Base-by-base conservation (phyloP, 2,113 vertebrate genomes). In the Megaceryle maxima region DNA sequence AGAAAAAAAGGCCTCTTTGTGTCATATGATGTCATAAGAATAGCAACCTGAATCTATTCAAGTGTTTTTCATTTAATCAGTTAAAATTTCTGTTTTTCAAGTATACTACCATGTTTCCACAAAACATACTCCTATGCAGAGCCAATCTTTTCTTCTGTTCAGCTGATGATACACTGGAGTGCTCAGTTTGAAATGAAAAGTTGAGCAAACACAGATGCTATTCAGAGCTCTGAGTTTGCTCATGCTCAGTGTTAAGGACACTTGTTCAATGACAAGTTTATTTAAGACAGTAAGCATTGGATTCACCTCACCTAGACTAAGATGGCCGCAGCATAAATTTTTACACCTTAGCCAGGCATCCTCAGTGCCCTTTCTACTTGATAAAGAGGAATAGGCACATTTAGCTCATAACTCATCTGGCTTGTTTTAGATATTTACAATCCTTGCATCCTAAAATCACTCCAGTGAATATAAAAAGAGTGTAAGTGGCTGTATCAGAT, bases 151-250 rank as follows among this genome's bases (percentile, higher is more conserved):
- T 66, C 51, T 85, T 92, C 70, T 83, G 55, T 69, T 85, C 74
- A 41, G 2, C 53, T 83, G 84, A 73, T 85, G 86, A 57, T 70
- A 22, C 12, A n/a, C 53, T 87, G 55, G 70, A 95, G 75, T 88
- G 82, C 55, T 85, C n/a, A 57, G 26, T 91, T 67, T 95, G 87
- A 93, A 87, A 76, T 63, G 70, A 92, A 90, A 95, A 91, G 85
- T 91, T 94, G 87, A 88, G 64, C 82, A 91, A 96, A 96, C 82
- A 94, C 72, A 85, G 83, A 63, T 79, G 78, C 24, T 80, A 46
- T 63, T 92, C 70, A 66, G 75, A 96, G 70, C 57, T 0, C 0
- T 37, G 35, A 4, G 0, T 90, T 92, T 91, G 62, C 57, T 94
- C 81, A 29, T 0, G 0, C 60, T 91, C 4, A 0, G 11, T 21